Conservation (phyloP, 2,888 invertebrate species). For the Anoncus sp. region DNA sequence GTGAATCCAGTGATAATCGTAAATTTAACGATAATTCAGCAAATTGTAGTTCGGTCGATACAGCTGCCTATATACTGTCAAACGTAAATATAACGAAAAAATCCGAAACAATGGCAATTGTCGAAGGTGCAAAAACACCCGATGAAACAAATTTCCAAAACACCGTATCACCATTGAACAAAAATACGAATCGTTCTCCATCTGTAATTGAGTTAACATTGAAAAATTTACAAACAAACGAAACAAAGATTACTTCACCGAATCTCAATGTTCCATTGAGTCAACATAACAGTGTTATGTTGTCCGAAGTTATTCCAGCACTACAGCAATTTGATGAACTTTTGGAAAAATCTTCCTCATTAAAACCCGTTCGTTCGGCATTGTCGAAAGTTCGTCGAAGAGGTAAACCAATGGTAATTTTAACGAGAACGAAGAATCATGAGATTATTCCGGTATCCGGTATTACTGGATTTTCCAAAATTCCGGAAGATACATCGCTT, state of each 20-base stretch:
- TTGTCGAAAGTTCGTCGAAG: conserved; percentile 8
- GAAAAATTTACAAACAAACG: background rate
- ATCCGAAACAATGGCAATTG: conserved; percentile 68
- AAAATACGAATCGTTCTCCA: background rate
- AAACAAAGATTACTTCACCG: too few species aligned
- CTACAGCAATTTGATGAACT: conserved; percentile 56
- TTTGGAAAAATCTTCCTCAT: background rate
- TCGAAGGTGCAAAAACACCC: conserved; percentile 68
- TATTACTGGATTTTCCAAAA: too few species aligned
- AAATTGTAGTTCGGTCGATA: conserved; percentile 75
- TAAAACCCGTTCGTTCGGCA: background rate
- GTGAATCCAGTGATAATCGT: conserved; percentile 28
- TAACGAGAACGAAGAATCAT: too few species aligned
- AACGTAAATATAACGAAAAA: conserved; percentile 75
- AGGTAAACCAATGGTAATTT: background rate
- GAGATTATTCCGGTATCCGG: background rate
- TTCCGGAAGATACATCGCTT: background rate
- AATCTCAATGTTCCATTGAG: background rate
- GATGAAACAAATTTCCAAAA: background rate
- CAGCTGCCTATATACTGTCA: conserved; percentile 75
- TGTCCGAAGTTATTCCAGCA: conserved; percentile 60
- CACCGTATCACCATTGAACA: background rate
- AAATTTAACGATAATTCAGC: conserved; percentile 40
- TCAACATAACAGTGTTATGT: conserved; percentile 46
- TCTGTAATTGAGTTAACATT: too few species aligned